Percentiles rank a stretch among this genome's conserved stretches.
phyloP scores from a whole-genome alignment of 2,888 invertebrate genomes.

The Lucinisca nassula region DNA sequence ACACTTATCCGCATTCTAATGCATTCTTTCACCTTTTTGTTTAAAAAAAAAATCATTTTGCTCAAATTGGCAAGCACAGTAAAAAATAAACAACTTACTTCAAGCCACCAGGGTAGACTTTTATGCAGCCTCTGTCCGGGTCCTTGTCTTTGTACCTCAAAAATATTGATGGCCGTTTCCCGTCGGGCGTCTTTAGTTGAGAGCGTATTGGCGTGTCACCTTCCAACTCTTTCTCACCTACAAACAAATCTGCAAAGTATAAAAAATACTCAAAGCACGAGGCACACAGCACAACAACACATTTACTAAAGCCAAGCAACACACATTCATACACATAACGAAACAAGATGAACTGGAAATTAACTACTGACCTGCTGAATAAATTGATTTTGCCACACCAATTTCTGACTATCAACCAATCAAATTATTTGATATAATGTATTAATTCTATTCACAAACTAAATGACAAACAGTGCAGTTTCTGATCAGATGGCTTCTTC shows the following conservation, averaged over 20 bases:
- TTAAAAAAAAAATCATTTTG: too few species aligned
- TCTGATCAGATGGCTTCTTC: too few species aligned
- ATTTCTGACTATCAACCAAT: too few species aligned
- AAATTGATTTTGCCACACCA: too few species aligned
- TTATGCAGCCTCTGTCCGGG: slow-evolving; percentile 95
- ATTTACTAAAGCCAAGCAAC: background rate
- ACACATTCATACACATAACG: background rate
- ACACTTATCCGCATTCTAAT: too few species aligned
- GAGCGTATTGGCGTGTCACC: slow-evolving; percentile 95
- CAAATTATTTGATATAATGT: too few species aligned
- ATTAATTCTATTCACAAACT: too few species aligned
- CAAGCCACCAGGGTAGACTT: slow-evolving; percentile 97
- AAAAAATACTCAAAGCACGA: background rate
- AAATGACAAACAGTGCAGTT: too few species aligned
- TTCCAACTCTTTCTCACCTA: slow-evolving; percentile 93
- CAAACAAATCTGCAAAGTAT: slow-evolving; percentile 60
- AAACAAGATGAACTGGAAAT: too few species aligned
- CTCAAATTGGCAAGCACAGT: too few species aligned
- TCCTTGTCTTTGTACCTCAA: slow-evolving; percentile 97
- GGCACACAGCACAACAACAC: background rate
- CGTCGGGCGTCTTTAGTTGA: slow-evolving; percentile 91
- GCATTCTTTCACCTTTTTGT: too few species aligned
- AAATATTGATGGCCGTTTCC: slow-evolving; percentile 98
- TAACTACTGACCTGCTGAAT: too few species aligned
- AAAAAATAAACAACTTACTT: slow-evolving; percentile 90